Conservation (phyloP, 2,113 vertebrate species). For the Crotalus horridus region DNA sequence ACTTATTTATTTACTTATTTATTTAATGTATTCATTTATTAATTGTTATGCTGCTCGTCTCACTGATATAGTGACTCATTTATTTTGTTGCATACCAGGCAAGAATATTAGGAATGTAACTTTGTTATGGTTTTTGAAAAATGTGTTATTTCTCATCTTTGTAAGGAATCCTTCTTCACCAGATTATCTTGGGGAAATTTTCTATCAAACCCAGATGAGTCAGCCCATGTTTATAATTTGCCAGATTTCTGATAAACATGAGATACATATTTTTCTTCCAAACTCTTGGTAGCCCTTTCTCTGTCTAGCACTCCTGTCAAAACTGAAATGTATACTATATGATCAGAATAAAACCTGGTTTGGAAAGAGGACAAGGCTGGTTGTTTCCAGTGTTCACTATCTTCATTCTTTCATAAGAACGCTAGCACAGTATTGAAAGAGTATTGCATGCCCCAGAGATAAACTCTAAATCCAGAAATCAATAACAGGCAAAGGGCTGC, state of each 20-base stretch:
- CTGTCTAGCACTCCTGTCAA: not conserved
- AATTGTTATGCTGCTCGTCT: not conserved
- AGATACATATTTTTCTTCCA: not conserved
- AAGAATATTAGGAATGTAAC: not conserved
- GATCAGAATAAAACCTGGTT: not conserved
- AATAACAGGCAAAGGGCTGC: slow-evolving; percentile 34
- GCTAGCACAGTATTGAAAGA: not conserved
- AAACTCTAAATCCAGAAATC: slow-evolving; percentile 56
- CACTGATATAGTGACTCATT: not conserved
- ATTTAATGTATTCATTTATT: too few species aligned
- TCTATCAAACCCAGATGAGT: not conserved
- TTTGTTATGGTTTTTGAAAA: not conserved
- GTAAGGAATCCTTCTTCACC: not conserved
- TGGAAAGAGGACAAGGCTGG: not conserved
- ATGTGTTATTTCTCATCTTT: not conserved
- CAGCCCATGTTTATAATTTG: not conserved
- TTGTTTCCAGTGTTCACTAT: not conserved
- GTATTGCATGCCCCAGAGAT: slow-evolving; percentile 22
- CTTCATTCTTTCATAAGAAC: slow-evolving; percentile 13
- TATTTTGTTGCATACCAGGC: not conserved
- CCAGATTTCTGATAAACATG: not conserved
- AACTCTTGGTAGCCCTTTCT: not conserved
- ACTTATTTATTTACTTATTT: not conserved
- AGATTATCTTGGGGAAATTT: not conserved
- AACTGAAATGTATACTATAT: slow-evolving; percentile 2